Evolutionary conservation across 2,797 vertebrate species (phyloP), one percentile per base, ranked within the genome.

Genomic region (Heterohyrax brucei): DNA sequence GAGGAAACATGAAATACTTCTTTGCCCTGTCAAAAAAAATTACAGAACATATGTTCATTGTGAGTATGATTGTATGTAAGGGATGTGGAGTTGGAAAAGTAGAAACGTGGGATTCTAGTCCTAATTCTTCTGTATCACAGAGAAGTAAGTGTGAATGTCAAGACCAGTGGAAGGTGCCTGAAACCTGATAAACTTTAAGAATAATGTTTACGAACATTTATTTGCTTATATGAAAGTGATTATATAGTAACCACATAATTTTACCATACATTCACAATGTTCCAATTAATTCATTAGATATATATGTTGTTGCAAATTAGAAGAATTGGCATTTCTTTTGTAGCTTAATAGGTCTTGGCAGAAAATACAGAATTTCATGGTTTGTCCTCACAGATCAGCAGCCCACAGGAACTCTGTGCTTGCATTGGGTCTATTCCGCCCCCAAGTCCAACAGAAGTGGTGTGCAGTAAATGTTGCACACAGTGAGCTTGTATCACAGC

Each of bases 231-330:
- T n/a, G 1, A 39, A 56, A 12, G 50, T 50, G 76, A 84, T 61
- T 68, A n/a, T 61, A 7, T 48, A 84, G 53, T 77, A 78, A 89
- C 70, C 50, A 14, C 5, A 87, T 16, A 86, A 61, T 92, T 10
- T 39, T 83, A 73, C n/a, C 12, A 87, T 64, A 85, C 64, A 77
- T 84, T 19, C 89, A 33, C 30, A 75, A 33, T 80, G 12, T 28
- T 84, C 24, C 79, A 89, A 78, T 89, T 89, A 46, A 96, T 70
- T 82, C 24, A 81, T 75, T 93, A 12, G 50, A 81, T 75, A 44
- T 64, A 44, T n/a, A 28, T 39, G 75, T 80, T 44, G 24, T 53
- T 81, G 3, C 2, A 89, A 72, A 90, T 92, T 70, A 4, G n/a
- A 95, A 86, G 21, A 79, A 39, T 16, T 80, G 46, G 30, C 10